A percentile compares a stretch with the other conserved stretches of the same genome.
These are phyloP conservation scores for Vandiemenella viatica DNA, from an alignment of 2,888 invertebrate genomes.

Conservation along the genomic window DNA sequence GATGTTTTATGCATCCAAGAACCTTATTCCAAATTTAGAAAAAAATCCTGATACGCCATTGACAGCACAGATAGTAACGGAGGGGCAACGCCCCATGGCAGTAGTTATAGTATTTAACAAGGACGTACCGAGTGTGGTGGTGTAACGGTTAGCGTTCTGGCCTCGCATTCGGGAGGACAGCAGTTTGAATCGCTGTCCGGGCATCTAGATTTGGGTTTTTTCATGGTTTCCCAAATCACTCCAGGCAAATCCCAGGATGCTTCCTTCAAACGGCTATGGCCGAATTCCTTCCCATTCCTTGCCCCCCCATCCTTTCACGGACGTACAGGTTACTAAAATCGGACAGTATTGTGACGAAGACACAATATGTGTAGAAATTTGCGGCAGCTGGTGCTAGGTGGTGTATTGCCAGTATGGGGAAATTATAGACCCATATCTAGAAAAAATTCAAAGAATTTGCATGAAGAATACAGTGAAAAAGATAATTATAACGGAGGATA, in stretches of 20 bases:
- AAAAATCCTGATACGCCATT: not conserved
- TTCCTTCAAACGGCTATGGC: no score
- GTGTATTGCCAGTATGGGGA: not conserved
- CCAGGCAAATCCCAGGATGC: no score
- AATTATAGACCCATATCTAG: not conserved
- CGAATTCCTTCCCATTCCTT: no score
- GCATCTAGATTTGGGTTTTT: no score
- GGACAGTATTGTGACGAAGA: not conserved
- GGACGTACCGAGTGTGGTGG: no score
- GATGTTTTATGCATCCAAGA: not conserved
- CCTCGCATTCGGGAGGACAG: no score
- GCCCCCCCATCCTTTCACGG: no score
- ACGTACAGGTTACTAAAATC: not conserved
- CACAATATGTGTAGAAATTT: not conserved
- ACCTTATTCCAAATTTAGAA: not conserved
- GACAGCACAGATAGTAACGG: not conserved
- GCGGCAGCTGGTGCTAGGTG: not conserved
- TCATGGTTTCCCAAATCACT: no score
- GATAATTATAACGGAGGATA: not conserved
- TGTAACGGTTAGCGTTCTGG: no score
- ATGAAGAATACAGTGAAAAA: not conserved
- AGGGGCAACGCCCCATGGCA: not conserved
- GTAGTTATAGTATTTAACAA: not conserved
- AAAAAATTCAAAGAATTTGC: not conserved
- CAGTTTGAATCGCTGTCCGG: no score